Conservation (phyloP, 2,888 invertebrate genomes). For the Teleiodes luculella region DNA sequence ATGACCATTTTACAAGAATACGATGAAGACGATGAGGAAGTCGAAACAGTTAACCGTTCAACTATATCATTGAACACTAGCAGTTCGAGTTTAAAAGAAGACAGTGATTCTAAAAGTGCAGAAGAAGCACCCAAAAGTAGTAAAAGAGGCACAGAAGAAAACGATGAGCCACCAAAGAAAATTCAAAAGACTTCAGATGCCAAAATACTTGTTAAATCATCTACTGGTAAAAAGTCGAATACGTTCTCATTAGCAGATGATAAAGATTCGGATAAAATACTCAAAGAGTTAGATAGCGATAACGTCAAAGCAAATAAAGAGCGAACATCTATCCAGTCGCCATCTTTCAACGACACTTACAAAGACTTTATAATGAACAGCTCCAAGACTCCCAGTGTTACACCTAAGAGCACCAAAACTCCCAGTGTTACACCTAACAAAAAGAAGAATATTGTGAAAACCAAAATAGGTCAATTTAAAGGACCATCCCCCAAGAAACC, state of each 20-base stretch:
- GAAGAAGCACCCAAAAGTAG: neutral
- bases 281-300: constrained; percentile 15
- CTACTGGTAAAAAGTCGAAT: constrained; percentile 13
- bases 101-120: neutral
- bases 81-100: neutral
- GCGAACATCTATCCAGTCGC: constrained; percentile 24
- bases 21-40: constrained; percentile 25
- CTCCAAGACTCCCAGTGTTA: neutral
- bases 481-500: constrained; percentile 25
- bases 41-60: neutral
- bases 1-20: constrained; percentile 37
- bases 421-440: constrained; percentile 1
- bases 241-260: constrained; percentile 28
- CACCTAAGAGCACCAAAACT: constrained; percentile 5
- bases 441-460: constrained; percentile 43
- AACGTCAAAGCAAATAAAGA: constrained; percentile 13
- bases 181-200: neutral
- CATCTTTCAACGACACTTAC: constrained; percentile 54
- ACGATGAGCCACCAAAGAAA: neutral
- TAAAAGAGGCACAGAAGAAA: neutral
- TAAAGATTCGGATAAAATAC: constrained; percentile 17
- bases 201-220: neutral
- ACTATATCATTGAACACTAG: neutral
- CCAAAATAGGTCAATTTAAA: constrained; percentile 53
- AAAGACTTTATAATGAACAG: constrained; percentile 46